These are phyloP conservation scores for Rhyacophila evoluta DNA, from an alignment of 2,888 invertebrate species.

Conservation along the genomic window DNA sequence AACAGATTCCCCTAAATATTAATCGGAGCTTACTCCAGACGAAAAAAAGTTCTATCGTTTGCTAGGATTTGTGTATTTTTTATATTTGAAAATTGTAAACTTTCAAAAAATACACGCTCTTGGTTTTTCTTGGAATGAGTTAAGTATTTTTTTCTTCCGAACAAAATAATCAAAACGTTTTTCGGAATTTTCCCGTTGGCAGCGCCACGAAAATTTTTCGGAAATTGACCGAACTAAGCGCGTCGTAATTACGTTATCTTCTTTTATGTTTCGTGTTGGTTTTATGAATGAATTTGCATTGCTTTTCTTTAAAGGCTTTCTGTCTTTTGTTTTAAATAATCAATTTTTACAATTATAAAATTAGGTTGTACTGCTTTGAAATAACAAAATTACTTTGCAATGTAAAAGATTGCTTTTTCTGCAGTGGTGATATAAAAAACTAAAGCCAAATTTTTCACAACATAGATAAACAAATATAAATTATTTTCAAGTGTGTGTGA, in stretches of 20 bases:
- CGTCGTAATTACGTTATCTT: background rate
- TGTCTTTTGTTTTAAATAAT: background rate
- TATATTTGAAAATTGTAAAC: slow-evolving; percentile 21
- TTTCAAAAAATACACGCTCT: slow-evolving; percentile 16
- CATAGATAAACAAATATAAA: too few species aligned
- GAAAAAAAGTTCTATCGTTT: slow-evolving; percentile 21
- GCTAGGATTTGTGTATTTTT: slow-evolving; percentile 24
- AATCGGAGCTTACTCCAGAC: slow-evolving; percentile 7
- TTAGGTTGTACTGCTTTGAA: too few species aligned
- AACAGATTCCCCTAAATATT: slow-evolving; percentile 12
- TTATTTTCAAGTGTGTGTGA: too few species aligned
- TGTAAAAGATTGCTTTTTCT: too few species aligned
- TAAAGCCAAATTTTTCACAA: too few species aligned
- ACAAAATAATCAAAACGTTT: slow-evolving; percentile 14
- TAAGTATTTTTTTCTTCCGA: background rate
- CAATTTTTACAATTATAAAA: slow-evolving; percentile 9
- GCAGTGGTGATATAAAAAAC: too few species aligned
- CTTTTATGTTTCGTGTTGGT: background rate
- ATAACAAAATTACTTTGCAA: too few species aligned
- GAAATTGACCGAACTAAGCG: slow-evolving; percentile 11
- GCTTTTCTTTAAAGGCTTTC: background rate
- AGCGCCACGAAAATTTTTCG: background rate
- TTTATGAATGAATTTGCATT: slow-evolving; percentile 9
- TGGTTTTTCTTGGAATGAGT: slow-evolving; percentile 3
- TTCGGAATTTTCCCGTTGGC: background rate